A percentile compares a stretch with the other conserved stretches of the same genome.
phyloP scores from a whole-genome alignment of 2,888 invertebrate genomes.

The Cataglyphis livida region DNA sequence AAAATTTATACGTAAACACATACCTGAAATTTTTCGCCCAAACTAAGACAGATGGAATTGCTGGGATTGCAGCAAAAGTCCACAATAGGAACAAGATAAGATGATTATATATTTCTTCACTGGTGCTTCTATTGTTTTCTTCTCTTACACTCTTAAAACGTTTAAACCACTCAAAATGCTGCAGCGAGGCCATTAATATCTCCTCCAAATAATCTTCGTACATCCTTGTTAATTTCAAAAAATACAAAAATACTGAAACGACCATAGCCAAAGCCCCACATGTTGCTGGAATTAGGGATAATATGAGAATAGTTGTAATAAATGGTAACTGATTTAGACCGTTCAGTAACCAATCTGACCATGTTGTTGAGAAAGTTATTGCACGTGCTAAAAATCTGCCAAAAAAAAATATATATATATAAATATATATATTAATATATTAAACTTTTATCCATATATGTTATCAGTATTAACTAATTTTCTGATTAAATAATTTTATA shows the following conservation, averaged over 20 bases:
- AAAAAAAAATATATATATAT: slow-evolving; percentile 61
- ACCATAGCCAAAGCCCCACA: slow-evolving; percentile 91
- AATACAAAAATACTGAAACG: slow-evolving; percentile 80
- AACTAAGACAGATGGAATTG: slow-evolving; percentile 90
- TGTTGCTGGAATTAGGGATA: slow-evolving; percentile 89
- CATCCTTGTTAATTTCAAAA: slow-evolving; percentile 90
- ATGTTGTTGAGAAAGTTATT: slow-evolving; percentile 85
- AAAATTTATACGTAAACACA: slow-evolving; percentile 40
- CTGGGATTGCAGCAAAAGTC: slow-evolving; percentile 89
- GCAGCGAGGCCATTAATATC: slow-evolving; percentile 86
- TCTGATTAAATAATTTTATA: not conserved
- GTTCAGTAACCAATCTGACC: slow-evolving; percentile 89
- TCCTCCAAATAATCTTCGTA: slow-evolving; percentile 92
- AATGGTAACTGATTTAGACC: slow-evolving; percentile 90
- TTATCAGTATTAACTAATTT: not conserved
- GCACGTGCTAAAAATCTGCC: slow-evolving; percentile 86
- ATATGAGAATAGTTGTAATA: slow-evolving; percentile 88
- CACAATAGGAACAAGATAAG: slow-evolving; percentile 91
- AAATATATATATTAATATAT: not conserved
- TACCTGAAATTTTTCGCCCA: slow-evolving; percentile 94
- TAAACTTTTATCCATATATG: not conserved
- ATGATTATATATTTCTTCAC: slow-evolving; percentile 89
- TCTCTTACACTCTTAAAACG: slow-evolving; percentile 71
- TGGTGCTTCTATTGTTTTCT: slow-evolving; percentile 66
- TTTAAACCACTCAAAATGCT: slow-evolving; percentile 85